A percentile compares a stretch with the other conserved stretches of the same genome.
phyloP scores from a whole-genome alignment of 2,113 vertebrate species.

The Emberiza fucata region DNA sequence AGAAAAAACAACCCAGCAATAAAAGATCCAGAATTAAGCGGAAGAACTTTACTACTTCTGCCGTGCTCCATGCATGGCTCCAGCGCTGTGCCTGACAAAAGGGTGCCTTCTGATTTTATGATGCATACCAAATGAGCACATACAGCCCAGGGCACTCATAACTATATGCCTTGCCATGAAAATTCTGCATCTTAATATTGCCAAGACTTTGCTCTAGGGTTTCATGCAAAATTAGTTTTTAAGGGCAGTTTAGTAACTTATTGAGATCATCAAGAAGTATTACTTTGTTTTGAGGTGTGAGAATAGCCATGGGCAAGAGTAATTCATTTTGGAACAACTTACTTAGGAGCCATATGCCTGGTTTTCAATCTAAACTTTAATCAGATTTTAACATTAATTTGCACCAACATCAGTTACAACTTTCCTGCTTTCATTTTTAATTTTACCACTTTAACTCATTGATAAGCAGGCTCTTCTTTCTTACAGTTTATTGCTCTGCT shows the following conservation, averaged over 20 bases:
- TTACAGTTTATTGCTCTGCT: conserved; percentile 6
- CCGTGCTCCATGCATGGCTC: conserved; percentile 28
- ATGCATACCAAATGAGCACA: conserved; percentile 78
- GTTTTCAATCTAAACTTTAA: conserved; percentile 73
- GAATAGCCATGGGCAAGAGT: conserved; percentile 71
- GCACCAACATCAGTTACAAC: conserved; percentile 31
- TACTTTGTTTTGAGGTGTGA: conserved; percentile 79
- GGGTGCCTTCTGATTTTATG: conserved; percentile 78
- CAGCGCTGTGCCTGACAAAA: conserved; percentile 69
- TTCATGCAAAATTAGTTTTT: conserved; percentile 82
- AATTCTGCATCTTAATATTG: conserved; percentile 75
- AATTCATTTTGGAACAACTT: conserved; percentile 74
- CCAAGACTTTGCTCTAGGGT: conserved; percentile 76
- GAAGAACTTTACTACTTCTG: conserved; percentile 37
- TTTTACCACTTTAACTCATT: conserved; percentile 27
- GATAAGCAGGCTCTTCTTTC: conserved; percentile 16
- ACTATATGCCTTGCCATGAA: conserved; percentile 74
- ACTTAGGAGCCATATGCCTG: conserved; percentile 68
- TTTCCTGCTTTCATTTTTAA: conserved; percentile 38
- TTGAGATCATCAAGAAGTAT: conserved; percentile 80
- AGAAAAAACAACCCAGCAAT: not conserved
- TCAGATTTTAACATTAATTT: conserved; percentile 69
- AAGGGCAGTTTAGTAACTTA: conserved; percentile 85
- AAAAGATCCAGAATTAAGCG: conserved; percentile 4
- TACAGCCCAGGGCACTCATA: conserved; percentile 71